Base-by-base conservation (phyloP, 2,888 invertebrate species). In the Eucera pruinosa region DNA sequence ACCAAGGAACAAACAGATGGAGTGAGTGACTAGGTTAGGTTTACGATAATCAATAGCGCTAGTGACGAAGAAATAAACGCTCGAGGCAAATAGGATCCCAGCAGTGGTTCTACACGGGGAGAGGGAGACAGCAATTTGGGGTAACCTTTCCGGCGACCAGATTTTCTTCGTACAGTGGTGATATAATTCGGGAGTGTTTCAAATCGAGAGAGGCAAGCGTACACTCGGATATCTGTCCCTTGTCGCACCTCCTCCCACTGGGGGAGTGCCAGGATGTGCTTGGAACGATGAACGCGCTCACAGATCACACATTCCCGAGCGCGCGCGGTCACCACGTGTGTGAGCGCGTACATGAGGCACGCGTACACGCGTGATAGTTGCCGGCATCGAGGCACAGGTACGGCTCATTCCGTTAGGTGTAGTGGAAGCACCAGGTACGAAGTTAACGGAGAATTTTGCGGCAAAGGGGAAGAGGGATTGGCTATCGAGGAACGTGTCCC, bases 251-350 rank as follows among this genome's bases (percentile, higher is more conserved):
- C 86, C 89, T 87, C 87, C 86, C 83, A 86, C 88, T 89, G 89
- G 91, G 91, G 91, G 91, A 91, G 91, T 91, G 91, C 91, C 91
- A 91, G 91, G 91, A 91, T 91, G 91, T 91, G 91, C 91, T 91
- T 89, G 91, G 91, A 91, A 91, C 91, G 91, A 89, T 86, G 87
- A 87, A 87, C 88, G 86, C 89, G 87, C 84, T 87, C 88, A 86
- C 83, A 82, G 86, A 85, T 85, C 87, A 84, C 84, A 87, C 82
- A 84, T 84, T 82, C 82, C 78, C 81, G 50, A 54, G 20, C 45
- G 58, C 43, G 43, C 33, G 45, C 33, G 41, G 5, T 11, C 60
- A 3, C 11, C n/a, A 43, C 20, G 27, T 36, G 45, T 25, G 23
- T 30, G 23, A 60, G 69, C 66, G 78, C 72, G 76, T 74, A 67